Evolutionary conservation across 2,888 invertebrate species (phyloP).

Genomic region (Eupelmus urozonus): DNA sequence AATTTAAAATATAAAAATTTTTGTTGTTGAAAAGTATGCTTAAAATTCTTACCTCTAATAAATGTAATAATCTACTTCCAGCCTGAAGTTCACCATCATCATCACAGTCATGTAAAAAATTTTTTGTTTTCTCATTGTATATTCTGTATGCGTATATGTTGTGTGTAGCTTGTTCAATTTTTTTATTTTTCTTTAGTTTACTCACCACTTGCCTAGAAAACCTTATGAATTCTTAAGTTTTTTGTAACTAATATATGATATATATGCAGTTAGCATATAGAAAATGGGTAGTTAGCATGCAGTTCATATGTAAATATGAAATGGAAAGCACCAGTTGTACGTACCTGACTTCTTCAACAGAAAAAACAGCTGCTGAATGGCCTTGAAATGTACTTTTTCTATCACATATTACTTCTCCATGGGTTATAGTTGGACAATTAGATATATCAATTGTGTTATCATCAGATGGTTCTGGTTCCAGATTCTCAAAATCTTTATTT

Average conservation of each 20-base stretch:
- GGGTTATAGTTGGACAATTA: conserved; percentile 79
- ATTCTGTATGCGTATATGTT: conserved; percentile 89
- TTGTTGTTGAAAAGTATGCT: background rate
- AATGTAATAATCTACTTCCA: conserved; percentile 86
- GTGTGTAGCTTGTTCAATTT: conserved; percentile 89
- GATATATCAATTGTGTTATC: conserved; percentile 1
- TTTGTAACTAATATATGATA: no score
- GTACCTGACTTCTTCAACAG: conserved; percentile 83
- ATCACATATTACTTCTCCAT: conserved; percentile 85
- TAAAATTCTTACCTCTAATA: conserved; percentile 82
- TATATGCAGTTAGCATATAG: no score
- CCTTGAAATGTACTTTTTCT: conserved; percentile 91
- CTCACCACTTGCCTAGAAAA: conserved; percentile 79
- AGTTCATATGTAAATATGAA: no score
- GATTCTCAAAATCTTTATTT: no score
- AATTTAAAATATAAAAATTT: conserved; percentile 19
- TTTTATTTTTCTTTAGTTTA: conserved; percentile 82
- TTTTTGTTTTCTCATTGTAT: conserved; percentile 70
- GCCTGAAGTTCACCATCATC: conserved; percentile 93
- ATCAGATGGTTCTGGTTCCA: no score
- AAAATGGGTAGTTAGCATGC: no score
- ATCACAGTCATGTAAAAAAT: conserved; percentile 84
- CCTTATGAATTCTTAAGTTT: conserved; percentile 11
- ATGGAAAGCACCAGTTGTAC: conserved; percentile 65
- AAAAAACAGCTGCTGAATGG: conserved; percentile 84